These are phyloP conservation scores for Andrena haemorrhoa DNA, from an alignment of 2,888 invertebrate genomes.

Conservation along the genomic window DNA sequence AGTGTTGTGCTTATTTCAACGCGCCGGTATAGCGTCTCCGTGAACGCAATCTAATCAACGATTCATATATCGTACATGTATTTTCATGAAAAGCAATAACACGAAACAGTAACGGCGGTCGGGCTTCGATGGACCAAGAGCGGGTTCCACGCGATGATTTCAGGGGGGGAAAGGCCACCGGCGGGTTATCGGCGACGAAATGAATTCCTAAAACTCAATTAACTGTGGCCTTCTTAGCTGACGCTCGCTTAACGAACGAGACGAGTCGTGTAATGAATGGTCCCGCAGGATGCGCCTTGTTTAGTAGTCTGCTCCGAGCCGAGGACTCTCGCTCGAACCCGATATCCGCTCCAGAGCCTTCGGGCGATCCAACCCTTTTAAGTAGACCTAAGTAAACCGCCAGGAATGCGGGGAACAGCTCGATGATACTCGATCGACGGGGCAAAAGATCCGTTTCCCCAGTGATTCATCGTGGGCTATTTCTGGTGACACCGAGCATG, in stretches of 20 bases:
- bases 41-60: neutral
- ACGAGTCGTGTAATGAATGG: constrained; percentile 69
- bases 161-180: constrained; percentile 49
- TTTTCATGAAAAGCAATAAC: neutral
- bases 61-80: neutral
- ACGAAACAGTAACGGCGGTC: neutral
- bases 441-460: constrained; percentile 67
- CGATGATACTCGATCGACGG: constrained; percentile 64
- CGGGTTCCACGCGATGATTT: constrained; percentile 1
- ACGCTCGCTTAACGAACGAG: constrained; percentile 63
- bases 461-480: constrained; percentile 72
- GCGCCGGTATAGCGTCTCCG: neutral
- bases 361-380: constrained; percentile 75
- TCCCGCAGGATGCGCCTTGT: constrained; percentile 61
- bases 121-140: neutral
- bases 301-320: constrained; percentile 42
- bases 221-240: constrained; percentile 71
- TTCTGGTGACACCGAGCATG: constrained; percentile 49
- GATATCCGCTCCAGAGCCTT: constrained; percentile 74
- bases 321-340: constrained; percentile 59
- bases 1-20: neutral
- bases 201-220: constrained; percentile 81
- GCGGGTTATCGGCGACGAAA: constrained; percentile 75
- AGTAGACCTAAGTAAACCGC: constrained; percentile 75
- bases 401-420: constrained; percentile 72